phyloP scores from a whole-genome alignment of 1,140 invertebrate genomes.

The Pseudobourletiella spinata region DNA sequence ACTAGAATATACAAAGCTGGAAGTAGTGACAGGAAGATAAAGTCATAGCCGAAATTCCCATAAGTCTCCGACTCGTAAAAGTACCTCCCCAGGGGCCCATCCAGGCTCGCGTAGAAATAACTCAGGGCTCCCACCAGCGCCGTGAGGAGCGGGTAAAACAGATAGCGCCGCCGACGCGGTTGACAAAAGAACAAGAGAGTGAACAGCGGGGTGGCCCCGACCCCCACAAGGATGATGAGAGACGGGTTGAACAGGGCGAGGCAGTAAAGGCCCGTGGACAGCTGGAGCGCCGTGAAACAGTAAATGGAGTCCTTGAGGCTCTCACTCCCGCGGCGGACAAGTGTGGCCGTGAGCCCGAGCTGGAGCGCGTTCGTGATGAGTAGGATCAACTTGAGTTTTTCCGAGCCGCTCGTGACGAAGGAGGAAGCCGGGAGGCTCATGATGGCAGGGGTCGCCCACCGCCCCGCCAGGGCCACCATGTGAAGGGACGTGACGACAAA shows the following conservation, averaged over 20 bases:
- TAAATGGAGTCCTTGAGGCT: conserved; percentile 14
- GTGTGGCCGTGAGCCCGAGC: neutral
- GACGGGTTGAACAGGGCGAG: conserved; percentile 33
- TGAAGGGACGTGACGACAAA: conserved; percentile 16
- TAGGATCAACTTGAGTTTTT: neutral
- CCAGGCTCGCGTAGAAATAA: conserved; percentile 9
- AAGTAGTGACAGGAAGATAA: conserved; percentile 15
- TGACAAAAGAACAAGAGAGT: conserved; percentile 25
- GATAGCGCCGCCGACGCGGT: conserved; percentile 4
- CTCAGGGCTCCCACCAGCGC: neutral
- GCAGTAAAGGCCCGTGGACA: conserved; percentile 26
- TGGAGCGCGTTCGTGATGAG: neutral
- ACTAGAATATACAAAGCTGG: too few species aligned
- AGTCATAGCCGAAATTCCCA: conserved; percentile 34
- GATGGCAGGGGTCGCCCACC: too few species aligned
- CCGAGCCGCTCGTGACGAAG: too few species aligned
- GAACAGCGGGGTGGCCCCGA: conserved; percentile 9
- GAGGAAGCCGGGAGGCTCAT: too few species aligned
- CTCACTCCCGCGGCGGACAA: neutral
- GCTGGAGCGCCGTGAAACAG: conserved; percentile 26
- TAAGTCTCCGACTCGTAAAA: conserved; percentile 28
- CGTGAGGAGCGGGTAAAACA: conserved; percentile 1
- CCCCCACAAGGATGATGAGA: conserved; percentile 22
- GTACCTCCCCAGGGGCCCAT: conserved; percentile 13
- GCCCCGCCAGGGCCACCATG: conserved; percentile 14